These are phyloP conservation scores for Platycheirus albimanus DNA, from an alignment of 2,888 invertebrate species.

Conservation along the genomic window DNA sequence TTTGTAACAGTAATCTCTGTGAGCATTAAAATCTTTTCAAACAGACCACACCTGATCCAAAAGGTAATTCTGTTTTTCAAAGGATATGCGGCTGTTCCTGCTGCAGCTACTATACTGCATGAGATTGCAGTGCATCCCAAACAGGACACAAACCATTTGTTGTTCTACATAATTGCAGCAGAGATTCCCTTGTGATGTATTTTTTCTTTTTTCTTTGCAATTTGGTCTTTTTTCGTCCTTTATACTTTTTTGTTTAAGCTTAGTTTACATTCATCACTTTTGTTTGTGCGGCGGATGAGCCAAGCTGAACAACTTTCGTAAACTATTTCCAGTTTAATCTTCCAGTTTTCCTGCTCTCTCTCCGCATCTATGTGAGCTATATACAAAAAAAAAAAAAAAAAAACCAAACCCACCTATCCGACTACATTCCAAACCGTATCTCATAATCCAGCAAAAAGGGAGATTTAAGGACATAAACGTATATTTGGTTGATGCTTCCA, in stretches of 20 bases:
- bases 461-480: constrained; percentile 37
- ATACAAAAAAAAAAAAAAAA: no score
- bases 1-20: constrained; percentile 49
- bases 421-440: constrained; percentile 7
- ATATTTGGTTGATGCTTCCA: constrained; percentile 39
- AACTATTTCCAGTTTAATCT: constrained; percentile 27
- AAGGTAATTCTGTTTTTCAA: constrained; percentile 23
- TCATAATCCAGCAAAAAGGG: constrained; percentile 15
- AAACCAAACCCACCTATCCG: background rate
- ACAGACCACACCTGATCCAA: constrained; percentile 58
- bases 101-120: background rate
- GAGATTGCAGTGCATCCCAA: constrained; percentile 8
- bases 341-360: background rate
- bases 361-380: no score
- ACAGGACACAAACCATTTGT: constrained; percentile 16
- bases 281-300: background rate
- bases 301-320: constrained; percentile 4
- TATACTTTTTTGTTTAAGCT: background rate
- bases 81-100: background rate
- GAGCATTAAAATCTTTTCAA: constrained; percentile 59
- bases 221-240: background rate
- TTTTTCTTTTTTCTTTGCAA: background rate
- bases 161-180: constrained; percentile 17
- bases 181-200: background rate
- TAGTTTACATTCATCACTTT: constrained; percentile 29